These are phyloP conservation scores for Drosophila paranaensis DNA, from an alignment of 2,888 invertebrate species.

Conservation along the genomic window DNA sequence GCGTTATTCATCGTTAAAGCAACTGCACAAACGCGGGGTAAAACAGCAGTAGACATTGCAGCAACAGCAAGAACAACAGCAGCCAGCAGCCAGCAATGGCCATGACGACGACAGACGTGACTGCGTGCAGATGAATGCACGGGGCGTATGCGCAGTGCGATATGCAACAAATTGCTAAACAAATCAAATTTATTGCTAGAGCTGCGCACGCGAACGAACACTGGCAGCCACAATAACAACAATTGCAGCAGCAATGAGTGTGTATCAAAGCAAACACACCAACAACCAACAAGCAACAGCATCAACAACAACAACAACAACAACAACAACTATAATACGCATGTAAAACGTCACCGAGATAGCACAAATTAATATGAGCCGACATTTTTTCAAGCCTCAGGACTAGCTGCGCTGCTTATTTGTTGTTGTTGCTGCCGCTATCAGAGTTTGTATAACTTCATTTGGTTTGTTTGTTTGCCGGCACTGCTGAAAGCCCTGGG, in stretches of 20 bases:
- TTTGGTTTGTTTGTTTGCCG: constrained; percentile 61
- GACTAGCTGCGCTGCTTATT: constrained; percentile 21
- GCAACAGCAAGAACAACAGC: background rate
- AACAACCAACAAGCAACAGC: background rate
- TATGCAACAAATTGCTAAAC: constrained; percentile 81
- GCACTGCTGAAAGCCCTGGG: constrained; percentile 38
- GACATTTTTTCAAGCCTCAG: constrained; percentile 53
- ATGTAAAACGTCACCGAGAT: constrained; percentile 67
- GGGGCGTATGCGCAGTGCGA: constrained; percentile 80
- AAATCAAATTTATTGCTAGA: constrained; percentile 77
- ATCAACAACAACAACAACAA: constrained; percentile 12
- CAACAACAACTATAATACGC: constrained; percentile 48
- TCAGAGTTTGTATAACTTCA: constrained; percentile 73
- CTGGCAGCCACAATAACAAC: constrained; percentile 12
- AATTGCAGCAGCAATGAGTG: constrained; percentile 15
- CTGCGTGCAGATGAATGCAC: constrained; percentile 70
- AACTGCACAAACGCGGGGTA: constrained; percentile 39
- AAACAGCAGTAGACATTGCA: background rate
- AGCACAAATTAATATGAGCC: constrained; percentile 72
- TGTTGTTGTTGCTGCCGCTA: constrained; percentile 48
- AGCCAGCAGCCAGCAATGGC: constrained; percentile 2
- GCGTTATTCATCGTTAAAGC: constrained; percentile 76
- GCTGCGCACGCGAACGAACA: constrained; percentile 46
- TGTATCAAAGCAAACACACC: background rate
- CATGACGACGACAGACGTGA: constrained; percentile 56